These are phyloP conservation scores for Ctenosaura bakeri DNA, from an alignment of 2,797 vertebrate species.

Conservation along the genomic window DNA sequence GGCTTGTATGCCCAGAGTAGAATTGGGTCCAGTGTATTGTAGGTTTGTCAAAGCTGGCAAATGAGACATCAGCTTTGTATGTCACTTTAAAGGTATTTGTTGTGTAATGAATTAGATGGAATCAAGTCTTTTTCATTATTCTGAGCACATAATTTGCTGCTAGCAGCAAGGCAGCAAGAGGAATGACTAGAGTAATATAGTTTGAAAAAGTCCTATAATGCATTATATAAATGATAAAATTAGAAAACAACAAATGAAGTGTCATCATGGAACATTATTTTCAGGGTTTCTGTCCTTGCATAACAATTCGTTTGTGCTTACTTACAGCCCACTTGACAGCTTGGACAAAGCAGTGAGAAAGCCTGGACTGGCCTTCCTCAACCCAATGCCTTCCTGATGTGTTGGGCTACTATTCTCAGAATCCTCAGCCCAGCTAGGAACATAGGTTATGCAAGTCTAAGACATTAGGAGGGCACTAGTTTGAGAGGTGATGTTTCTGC, in stretches of 20 bases:
- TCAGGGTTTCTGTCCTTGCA: background rate
- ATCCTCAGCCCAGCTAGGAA: background rate
- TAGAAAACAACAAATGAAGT: background rate
- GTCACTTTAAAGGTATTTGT: conserved; percentile 15
- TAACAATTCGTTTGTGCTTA: background rate
- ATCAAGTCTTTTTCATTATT: conserved; percentile 21
- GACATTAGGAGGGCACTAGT: too few species aligned
- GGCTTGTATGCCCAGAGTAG: accelerated
- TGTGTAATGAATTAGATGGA: background rate
- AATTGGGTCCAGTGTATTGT: background rate
- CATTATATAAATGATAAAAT: conserved; percentile 3
- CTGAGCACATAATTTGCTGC: background rate
- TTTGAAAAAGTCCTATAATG: background rate
- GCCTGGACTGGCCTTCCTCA: background rate
- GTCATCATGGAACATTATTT: background rate
- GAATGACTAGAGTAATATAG: conserved; percentile 6
- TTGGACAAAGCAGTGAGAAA: background rate
- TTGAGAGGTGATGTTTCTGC: too few species aligned
- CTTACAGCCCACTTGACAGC: background rate
- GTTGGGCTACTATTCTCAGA: background rate
- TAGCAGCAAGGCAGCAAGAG: conserved; percentile 7
- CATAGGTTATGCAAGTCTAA: too few species aligned
- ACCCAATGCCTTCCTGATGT: background rate
- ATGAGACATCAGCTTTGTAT: conserved; percentile 31
- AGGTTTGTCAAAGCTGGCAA: conserved; percentile 1